These are phyloP conservation scores for Clytia hemisphaerica DNA, from an alignment of 30 jellyfish, hydroid and myxozoan species.

Conservation along the genomic window DNA sequence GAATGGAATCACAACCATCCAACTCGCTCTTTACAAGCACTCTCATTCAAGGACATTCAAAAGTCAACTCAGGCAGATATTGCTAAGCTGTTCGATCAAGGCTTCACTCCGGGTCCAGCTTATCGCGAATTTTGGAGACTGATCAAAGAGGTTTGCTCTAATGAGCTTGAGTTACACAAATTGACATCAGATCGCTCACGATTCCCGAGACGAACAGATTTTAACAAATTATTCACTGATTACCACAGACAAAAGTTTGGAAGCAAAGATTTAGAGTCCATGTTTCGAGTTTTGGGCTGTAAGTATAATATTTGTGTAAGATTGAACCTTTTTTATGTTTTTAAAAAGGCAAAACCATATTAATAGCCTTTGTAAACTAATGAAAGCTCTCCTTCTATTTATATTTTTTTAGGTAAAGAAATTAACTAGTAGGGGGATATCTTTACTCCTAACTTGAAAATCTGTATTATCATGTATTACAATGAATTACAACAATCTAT, in stretches of 20 bases:
- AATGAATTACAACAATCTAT: too few species aligned
- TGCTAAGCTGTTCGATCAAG: background rate
- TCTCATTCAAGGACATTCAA: slow-evolving; percentile 11
- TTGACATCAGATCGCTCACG: slow-evolving; percentile 1
- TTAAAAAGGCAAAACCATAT: too few species aligned
- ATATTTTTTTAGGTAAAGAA: too few species aligned
- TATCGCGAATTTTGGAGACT: slow-evolving; percentile 1
- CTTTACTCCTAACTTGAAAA: too few species aligned
- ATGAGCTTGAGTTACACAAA: slow-evolving; percentile 13
- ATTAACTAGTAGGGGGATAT: too few species aligned
- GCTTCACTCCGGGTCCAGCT: slow-evolving; percentile 26
- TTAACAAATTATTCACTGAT: slow-evolving; percentile 9
- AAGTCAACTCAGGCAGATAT: background rate
- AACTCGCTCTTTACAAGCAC: slow-evolving; percentile 11
- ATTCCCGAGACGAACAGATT: slow-evolving; percentile 29
- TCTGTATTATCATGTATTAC: too few species aligned
- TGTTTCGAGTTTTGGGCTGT: background rate
- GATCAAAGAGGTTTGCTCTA: background rate
- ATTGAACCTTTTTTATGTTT: too few species aligned
- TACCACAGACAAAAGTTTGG: slow-evolving; percentile 8
- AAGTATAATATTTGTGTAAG: too few species aligned
- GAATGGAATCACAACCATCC: slow-evolving; percentile 20
- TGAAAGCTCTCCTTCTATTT: too few species aligned
- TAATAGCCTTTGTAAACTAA: too few species aligned
- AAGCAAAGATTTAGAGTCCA: background rate